Evolutionary conservation across 1,140 invertebrate genomes (phyloP), one percentile per base, ranked within the genome.

Genomic region (Drosophila ogumai): DNA sequence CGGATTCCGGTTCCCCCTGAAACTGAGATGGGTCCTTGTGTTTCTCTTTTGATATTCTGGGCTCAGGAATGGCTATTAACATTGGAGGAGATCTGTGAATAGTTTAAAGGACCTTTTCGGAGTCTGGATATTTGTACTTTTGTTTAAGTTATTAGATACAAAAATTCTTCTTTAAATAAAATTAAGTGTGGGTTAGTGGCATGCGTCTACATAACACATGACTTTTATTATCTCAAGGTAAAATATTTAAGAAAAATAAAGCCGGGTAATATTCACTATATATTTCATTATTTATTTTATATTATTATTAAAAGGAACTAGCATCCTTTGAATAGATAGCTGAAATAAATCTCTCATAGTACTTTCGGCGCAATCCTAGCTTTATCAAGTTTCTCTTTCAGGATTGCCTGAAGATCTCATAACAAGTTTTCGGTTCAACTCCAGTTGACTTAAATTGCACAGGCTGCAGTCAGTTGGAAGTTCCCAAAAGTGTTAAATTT

Each of bases 401-500:
- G 46, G 28, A 41, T 50, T 68, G 65, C 31, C 43, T 25, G 44
- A 38, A 69, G 65, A 69, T 71, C 19, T 58, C 34, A 44, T 44
- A 49, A 59, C 40, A 76, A 50, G 31, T 63, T 63, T 15, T 43
- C 7, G 47, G 44, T 17, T 43, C 15, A 41, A 66, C 36, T 52
- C n/a, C 36, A 69, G 44, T 43, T 66, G 57, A 63, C 57, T 69
- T 66, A 28, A 34, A 36, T 54, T 43, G 63, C 46, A 34, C 36
- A 58, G 66, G 25, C 66, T 72, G 44, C 71, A 74, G 32, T 52
- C 71, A 54, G 56, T 46, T 67, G 61, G 47, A 78, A 87, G 67
- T 60, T 67, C 66, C 71, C 46, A 59, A 71, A 79, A 68, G 80
- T 71, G 61, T 80, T 84, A 41, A 64, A 80, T 84, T 84, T 76